A percentile compares a stretch with the other conserved stretches of the same genome.
These are phyloP conservation scores for Macrobrachium rosenbergii DNA, from an alignment of 1,140 invertebrate species.

Conservation along the genomic window DNA sequence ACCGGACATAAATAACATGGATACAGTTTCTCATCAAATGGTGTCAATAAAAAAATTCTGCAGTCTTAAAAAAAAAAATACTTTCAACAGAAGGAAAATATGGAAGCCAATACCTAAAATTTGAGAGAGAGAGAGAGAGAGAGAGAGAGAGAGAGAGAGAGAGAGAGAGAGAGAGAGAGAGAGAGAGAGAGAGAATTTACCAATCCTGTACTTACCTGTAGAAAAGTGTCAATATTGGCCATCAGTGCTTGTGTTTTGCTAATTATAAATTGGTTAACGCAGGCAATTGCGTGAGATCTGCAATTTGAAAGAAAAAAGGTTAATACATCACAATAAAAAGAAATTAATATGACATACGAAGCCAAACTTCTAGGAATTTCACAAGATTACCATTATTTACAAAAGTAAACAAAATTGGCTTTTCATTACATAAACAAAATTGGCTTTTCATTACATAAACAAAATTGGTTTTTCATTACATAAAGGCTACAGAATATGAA, in stretches of 20 bases:
- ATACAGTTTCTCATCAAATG: no score
- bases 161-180: background rate
- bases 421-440: background rate
- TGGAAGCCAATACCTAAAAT: no score
- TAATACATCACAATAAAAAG: constrained; percentile 26
- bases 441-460: background rate
- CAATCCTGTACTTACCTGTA: constrained; percentile 78
- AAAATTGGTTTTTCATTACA: background rate
- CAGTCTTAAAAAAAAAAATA: background rate
- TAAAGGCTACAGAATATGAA: no score
- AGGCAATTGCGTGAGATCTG: constrained; percentile 95
- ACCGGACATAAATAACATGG: no score
- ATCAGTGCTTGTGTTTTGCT: constrained; percentile 91
- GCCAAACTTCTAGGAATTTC: no score
- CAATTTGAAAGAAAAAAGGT: constrained; percentile 63
- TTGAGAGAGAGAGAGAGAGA: background rate
- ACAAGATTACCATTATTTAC: background rate
- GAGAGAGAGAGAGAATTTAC: background rate
- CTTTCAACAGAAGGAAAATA: background rate
- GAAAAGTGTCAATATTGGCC: constrained; percentile 94
- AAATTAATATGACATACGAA: no score
- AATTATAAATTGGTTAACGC: constrained; percentile 98
- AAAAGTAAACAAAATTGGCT: background rate
- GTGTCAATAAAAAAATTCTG: no score
- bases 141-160: background rate